Evolutionary conservation across 2,113 vertebrate species (phyloP), one percentile per base, ranked within the genome.

Genomic region (Pelusios castaneus): DNA sequence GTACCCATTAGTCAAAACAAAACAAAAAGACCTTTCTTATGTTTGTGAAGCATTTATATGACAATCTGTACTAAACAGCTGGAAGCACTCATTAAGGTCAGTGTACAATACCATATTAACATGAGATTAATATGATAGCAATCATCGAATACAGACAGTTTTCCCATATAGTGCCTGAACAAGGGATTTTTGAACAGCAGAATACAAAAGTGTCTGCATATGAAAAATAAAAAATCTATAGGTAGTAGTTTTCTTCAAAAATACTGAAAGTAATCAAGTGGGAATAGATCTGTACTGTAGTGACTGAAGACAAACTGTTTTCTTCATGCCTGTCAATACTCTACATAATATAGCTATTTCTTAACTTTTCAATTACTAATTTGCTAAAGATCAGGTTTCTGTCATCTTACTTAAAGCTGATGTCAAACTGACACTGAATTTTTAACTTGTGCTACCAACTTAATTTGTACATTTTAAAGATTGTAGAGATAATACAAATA

Each of bases 111-210:
- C 0, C 55, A 25, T 8, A 88, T 47, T 87, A 83, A 80, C 85
- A 2, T 84, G 83, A 88, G 58, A 90, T 86, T 89, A 49, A 88
- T 67, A 82, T 2, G 7, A 43, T 55, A 67, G 87, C 84, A 94
- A 6, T 67, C 73, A 56, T 55, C 31, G n/a, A 84, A 52, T 91
- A 2, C n/a, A 83, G 34, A 87, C 8, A 55, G 52, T 87, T 92
- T 81, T 76, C 7, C 55, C 2, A 2, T 43, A 17, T 16, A 54
- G 43, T 34, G 1, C 70, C 31, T 47, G 8, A 94, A 90, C 43
- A 75, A 2, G 45, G 80, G 25, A 14, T 6, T 89, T 92, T 85
- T 90, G 63, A 95, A 85, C 34, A 78, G 6, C 1, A 29, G 1
- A 34, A 4, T 38, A 86, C 49, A 45, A 80, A 91, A 88, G 38